Conservation (phyloP, 2,797 vertebrate species). For the Nyctibius grandis region DNA sequence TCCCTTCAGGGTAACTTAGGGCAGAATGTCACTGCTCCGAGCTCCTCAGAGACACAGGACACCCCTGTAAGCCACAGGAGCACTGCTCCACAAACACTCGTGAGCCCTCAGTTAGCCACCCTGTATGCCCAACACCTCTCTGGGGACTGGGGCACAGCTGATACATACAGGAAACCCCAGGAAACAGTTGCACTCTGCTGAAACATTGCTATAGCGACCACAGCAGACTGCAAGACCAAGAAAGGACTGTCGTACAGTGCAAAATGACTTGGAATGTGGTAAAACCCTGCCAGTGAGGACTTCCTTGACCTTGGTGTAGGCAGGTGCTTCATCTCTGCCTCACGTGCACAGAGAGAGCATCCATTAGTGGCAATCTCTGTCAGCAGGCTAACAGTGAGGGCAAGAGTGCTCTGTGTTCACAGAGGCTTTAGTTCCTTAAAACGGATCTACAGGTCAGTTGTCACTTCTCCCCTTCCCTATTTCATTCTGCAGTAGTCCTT, state of each 20-base stretch:
- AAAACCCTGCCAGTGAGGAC: not conserved
- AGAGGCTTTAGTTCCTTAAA: not conserved
- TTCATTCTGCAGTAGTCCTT: not conserved
- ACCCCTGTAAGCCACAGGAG: not conserved
- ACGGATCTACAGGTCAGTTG: not conserved
- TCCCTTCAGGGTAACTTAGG: not conserved
- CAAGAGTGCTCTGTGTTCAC: not conserved
- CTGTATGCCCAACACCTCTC: not conserved
- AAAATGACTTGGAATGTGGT: not conserved
- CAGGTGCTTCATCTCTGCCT: not conserved
- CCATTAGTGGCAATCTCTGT: not conserved
- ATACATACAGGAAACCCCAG: not conserved
- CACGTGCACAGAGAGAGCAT: not conserved
- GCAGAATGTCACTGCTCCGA: rapidly evolving
- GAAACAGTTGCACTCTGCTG: not conserved
- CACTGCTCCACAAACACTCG: not conserved
- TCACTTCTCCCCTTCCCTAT: not conserved
- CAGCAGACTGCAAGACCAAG: not conserved
- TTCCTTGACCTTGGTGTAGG: not conserved
- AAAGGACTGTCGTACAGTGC: not conserved
- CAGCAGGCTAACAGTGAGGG: not conserved
- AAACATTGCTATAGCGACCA: not conserved
- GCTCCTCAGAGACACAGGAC: not conserved
- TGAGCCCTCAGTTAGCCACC: not conserved
- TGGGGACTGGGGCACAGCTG: not conserved